phyloP scores from a whole-genome alignment of 2,888 invertebrate species.

The Coenonympha glycerion region DNA sequence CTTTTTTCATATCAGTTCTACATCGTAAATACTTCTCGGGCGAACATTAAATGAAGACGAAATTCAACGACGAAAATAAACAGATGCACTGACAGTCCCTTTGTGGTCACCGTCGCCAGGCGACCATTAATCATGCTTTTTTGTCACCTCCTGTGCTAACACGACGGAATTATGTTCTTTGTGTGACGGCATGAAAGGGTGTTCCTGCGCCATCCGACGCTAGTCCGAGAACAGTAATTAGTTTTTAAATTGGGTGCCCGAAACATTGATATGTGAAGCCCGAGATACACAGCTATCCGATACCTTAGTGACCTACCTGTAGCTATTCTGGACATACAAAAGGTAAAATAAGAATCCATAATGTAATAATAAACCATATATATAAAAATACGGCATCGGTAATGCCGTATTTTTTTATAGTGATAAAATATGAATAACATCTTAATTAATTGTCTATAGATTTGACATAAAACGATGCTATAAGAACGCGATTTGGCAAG shows the following conservation, averaged over 20 bases:
- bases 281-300: background rate
- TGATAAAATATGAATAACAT: too few species aligned
- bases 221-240: slow-evolving; percentile 68
- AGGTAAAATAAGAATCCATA: too few species aligned
- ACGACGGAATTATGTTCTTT: slow-evolving; percentile 69
- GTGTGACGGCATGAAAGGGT: slow-evolving; percentile 56
- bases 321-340: too few species aligned
- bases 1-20: too few species aligned
- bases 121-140: slow-evolving; percentile 70
- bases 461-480: too few species aligned
- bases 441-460: too few species aligned
- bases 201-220: slow-evolving; percentile 58
- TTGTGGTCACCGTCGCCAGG: slow-evolving; percentile 47
- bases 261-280: background rate
- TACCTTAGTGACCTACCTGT: background rate
- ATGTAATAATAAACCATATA: too few species aligned
- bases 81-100: slow-evolving; percentile 49
- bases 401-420: too few species aligned
- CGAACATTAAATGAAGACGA: too few species aligned
- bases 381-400: too few species aligned
- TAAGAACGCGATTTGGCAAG: too few species aligned
- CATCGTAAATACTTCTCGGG: too few species aligned
- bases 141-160: slow-evolving; percentile 66
- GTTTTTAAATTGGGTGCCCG: slow-evolving; percentile 70
- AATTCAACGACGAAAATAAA: slow-evolving; percentile 29